phyloP scores from a whole-genome alignment of 2,797 vertebrate genomes.

The Acestrorhynchus altus region DNA sequence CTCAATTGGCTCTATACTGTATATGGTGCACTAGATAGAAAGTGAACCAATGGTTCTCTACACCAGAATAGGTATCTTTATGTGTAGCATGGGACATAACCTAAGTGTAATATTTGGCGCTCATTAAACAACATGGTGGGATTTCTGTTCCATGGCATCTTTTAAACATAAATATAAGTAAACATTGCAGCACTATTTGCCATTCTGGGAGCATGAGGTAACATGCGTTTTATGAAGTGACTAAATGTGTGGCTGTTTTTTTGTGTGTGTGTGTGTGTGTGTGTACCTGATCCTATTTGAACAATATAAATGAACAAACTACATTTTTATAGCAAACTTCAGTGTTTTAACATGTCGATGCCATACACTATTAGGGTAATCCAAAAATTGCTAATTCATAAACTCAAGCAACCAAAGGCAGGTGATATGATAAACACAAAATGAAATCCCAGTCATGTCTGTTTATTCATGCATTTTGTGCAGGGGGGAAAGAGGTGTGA shows the following conservation, averaged over 20 bases:
- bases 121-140: conserved; percentile 14
- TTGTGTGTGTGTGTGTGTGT: too few species aligned
- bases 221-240: too few species aligned
- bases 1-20: background rate
- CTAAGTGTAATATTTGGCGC: background rate
- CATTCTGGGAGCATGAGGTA: background rate
- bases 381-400: background rate
- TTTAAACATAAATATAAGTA: conserved; percentile 1
- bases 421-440: too few species aligned
- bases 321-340: background rate
- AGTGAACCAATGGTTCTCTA: background rate
- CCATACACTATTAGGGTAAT: background rate
- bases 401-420: background rate
- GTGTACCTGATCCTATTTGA: background rate
- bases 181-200: background rate
- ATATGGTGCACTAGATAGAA: background rate
- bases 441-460: background rate
- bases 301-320: background rate
- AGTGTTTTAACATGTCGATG: background rate
- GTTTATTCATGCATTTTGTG: too few species aligned
- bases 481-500: too few species aligned
- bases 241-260: too few species aligned
- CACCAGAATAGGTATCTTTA: background rate
- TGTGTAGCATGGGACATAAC: background rate
- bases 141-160: conserved; percentile 11